Percentiles rank a stretch among this genome's conserved stretches.
phyloP scores from a whole-genome alignment of 2,113 vertebrate species.

The Boulengeromyrus knoepffleri region DNA sequence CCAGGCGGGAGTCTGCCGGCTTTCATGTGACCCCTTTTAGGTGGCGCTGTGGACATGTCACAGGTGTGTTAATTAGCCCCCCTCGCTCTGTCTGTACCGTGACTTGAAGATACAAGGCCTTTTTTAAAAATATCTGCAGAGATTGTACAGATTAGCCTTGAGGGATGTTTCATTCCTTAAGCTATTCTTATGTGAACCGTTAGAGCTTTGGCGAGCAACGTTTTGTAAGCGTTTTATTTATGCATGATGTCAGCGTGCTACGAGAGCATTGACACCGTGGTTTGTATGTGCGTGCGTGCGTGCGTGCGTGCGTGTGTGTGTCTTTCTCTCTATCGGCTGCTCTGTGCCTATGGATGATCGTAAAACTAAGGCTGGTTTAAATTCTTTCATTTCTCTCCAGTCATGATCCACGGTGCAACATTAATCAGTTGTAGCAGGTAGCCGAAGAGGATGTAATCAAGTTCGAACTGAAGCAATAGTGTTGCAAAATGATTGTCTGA shows the following conservation, averaged over 20 bases:
- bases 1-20: neutral
- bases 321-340: neutral
- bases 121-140: constrained; percentile 42
- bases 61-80: constrained; percentile 20
- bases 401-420: neutral
- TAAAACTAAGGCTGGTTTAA: neutral
- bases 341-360: neutral
- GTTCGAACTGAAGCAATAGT: constrained; percentile 10
- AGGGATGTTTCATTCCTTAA: constrained; percentile 42
- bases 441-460: constrained; percentile 5
- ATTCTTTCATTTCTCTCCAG: neutral
- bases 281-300: neutral
- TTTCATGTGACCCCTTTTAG: constrained; percentile 42
- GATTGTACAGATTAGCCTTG: constrained; percentile 41
- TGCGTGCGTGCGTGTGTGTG: neutral
- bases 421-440: constrained; percentile 3
- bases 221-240: constrained; percentile 20
- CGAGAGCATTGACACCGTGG: neutral
- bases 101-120: constrained; percentile 53
- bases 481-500: constrained; percentile 14
- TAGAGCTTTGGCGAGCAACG: neutral
- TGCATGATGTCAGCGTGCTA: constrained; percentile 19
- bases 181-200: constrained; percentile 9
- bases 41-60: constrained; percentile 42
- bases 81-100: constrained; percentile 36